phyloP scores from a whole-genome alignment of 2,888 invertebrate species.

The Tenthredo amoena region DNA sequence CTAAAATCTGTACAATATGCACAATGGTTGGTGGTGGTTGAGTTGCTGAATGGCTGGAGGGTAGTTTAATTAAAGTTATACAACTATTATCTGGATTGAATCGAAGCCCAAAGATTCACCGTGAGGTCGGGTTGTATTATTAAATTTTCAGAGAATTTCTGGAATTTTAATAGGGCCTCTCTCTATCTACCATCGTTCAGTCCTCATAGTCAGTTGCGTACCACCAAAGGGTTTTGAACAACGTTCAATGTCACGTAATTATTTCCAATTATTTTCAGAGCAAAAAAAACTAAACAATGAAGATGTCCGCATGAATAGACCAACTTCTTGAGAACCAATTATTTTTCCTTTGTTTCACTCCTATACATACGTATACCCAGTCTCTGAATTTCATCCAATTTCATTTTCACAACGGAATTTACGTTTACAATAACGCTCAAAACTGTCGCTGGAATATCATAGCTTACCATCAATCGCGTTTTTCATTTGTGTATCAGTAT shows the following conservation, averaged over 20 bases:
- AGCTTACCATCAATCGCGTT: neutral
- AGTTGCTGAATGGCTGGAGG: constrained; percentile 24
- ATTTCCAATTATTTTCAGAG: constrained; percentile 8
- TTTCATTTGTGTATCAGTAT: neutral
- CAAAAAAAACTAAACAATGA: constrained; percentile 15
- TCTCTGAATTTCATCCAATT: neutral
- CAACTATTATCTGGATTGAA: constrained; percentile 48
- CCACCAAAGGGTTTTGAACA: constrained; percentile 10
- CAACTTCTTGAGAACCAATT: constrained; percentile 21
- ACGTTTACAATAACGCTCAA: neutral
- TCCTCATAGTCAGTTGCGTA: neutral
- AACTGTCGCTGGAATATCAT: neutral
- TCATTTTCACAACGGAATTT: neutral
- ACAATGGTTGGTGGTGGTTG: neutral
- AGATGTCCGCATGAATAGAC: constrained; percentile 8
- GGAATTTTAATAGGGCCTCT: constrained; percentile 22
- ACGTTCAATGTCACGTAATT: constrained; percentile 30
- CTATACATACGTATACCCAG: neutral
- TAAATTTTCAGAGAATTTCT: constrained; percentile 43
- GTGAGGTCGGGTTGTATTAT: constrained; percentile 27
- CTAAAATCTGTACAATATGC: neutral
- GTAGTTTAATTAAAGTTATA: constrained; percentile 46
- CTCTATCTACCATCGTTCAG: neutral
- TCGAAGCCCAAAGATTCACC: neutral
- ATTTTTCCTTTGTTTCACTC: constrained; percentile 31